phyloP scores from a whole-genome alignment of 2,113 vertebrate genomes.

The Cryptotis parvus region DNA sequence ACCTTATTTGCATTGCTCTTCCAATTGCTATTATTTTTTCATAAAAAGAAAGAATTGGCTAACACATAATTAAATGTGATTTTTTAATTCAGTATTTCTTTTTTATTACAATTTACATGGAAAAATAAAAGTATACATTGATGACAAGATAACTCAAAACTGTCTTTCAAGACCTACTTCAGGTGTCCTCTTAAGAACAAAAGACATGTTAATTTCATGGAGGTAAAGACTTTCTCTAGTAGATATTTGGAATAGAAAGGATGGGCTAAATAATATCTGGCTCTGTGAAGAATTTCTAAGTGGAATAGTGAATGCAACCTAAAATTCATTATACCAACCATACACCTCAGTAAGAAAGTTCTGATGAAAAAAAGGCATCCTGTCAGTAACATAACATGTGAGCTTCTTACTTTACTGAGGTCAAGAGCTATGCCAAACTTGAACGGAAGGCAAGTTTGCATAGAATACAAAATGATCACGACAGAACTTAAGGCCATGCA shows the following conservation, averaged over 20 bases:
- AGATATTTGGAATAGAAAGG: neutral
- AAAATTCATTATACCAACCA: neutral
- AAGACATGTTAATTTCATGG: neutral
- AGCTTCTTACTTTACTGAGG: neutral
- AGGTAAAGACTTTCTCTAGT: neutral
- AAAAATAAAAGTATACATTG: neutral
- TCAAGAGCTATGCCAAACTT: neutral
- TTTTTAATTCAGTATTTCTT: neutral
- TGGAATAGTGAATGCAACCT: neutral
- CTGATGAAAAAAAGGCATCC: neutral
- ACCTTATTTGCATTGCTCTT: constrained; percentile 56
- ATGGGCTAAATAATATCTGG: neutral
- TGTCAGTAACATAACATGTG: neutral
- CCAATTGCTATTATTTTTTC: neutral
- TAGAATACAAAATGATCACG: neutral
- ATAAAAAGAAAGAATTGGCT: constrained; percentile 41
- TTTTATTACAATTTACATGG: neutral
- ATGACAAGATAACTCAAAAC: neutral
- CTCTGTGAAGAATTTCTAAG: neutral
- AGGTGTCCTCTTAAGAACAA: neutral
- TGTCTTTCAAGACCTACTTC: neutral
- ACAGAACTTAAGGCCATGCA: neutral
- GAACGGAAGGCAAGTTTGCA: neutral
- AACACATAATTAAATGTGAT: neutral
- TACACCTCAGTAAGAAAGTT: neutral